Evolutionary conservation across 2,888 invertebrate genomes (phyloP), one percentile per base, ranked within the genome.

Genomic region (Dusona sp.): DNA sequence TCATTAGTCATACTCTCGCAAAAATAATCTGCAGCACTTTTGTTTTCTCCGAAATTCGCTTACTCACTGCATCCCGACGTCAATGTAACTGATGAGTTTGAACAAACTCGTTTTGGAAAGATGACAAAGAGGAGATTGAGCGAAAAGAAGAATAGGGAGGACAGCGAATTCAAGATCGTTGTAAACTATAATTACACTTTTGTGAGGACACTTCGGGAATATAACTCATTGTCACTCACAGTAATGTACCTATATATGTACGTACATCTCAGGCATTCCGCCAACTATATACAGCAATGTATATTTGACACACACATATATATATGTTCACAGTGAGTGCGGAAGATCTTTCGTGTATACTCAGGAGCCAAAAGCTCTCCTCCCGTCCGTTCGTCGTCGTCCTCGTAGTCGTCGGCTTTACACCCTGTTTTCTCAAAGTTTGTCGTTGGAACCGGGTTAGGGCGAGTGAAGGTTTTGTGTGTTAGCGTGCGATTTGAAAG

Each of bases 351-450:
- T 83, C 79, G 79, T 83, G 75, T 86, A 75, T 75, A 79, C 75
- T 75, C 79, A 79, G 70, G 54, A 48, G 79, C 83, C 79, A 75
- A 75, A 82, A 68, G 68, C 70, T 80, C 64, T 75, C 79, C 42
- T 73, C 79, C 36, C 70, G 70, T 75, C 73, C 57, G 42, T 83
- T 25, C 54, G 22, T 67, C 80, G 8, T 33, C 74, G 29, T 82
- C 54, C 33, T 33, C 48, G 51, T 73, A 42, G 72, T 82, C 57
- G 42, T 65, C 73, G 72, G 78, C 83, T 86, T 85, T 86, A 86
- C 85, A 83, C 85, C 79, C 85, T 86, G 85, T 86, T 86, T 86
- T 86, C 81, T 57, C 51, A 86, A 86, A 86, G 79, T 86, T 86
- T 70, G 79, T 72, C 83, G 75, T 68, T 42, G 85, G 64, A 72